phyloP scores from a whole-genome alignment of 2,888 invertebrate genomes.

The Drosophila melanosoma region DNA sequence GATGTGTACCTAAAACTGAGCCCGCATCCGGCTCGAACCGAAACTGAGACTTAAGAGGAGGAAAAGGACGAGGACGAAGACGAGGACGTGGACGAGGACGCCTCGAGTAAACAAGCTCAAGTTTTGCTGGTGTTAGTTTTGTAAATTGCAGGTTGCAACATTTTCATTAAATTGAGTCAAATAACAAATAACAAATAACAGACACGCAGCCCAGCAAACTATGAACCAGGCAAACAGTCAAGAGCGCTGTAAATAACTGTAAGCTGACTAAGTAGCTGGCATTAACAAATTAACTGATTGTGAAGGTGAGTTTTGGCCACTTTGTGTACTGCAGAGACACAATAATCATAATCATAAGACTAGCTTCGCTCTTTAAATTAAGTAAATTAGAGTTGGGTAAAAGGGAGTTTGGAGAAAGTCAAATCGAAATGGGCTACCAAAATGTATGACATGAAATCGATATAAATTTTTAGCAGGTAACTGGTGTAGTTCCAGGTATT shows the following conservation, averaged over 20 bases:
- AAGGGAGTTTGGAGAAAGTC: not conserved
- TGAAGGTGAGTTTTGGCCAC: not conserved
- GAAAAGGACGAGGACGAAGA: constrained; percentile 5
- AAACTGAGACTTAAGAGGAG: constrained; percentile 7
- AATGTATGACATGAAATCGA: no score
- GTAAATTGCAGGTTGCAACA: constrained; percentile 80
- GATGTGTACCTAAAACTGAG: constrained; percentile 66
- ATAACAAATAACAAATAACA: constrained; percentile 68
- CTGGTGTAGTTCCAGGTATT: no score
- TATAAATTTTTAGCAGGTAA: no score
- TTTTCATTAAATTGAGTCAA: constrained; percentile 81
- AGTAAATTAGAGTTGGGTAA: not conserved
- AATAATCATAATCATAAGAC: constrained; percentile 21
- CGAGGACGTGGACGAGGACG: constrained; percentile 30
- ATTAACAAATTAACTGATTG: constrained; percentile 50
- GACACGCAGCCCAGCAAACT: constrained; percentile 17
- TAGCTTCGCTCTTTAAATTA: not conserved
- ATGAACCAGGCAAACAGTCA: constrained; percentile 53
- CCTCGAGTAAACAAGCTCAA: constrained; percentile 66
- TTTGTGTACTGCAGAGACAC: not conserved
- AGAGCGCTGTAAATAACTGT: constrained; percentile 54
- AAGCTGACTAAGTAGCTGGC: constrained; percentile 43
- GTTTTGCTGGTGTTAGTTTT: constrained; percentile 68
- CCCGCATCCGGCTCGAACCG: constrained; percentile 57
- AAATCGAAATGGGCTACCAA: not conserved